Conservation (phyloP, 1,140 invertebrate genomes). For the Sminthurides bifidus region DNA sequence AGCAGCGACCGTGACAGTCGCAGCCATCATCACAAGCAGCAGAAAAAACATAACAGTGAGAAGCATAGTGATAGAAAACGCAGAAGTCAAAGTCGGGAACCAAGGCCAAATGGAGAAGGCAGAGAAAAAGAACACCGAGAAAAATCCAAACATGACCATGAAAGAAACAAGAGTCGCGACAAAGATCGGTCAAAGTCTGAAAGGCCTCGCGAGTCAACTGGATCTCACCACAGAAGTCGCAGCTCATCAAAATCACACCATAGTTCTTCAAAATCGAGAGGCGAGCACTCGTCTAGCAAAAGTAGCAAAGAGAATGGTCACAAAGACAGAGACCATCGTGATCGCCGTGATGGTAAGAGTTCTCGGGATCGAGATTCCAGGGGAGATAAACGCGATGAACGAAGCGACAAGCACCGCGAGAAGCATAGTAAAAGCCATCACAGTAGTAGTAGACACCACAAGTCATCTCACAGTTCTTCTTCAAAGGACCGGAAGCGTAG, state of each 20-base stretch:
- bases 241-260: no score
- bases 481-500: no score
- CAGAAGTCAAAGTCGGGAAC: neutral
- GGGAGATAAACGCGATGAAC: neutral
- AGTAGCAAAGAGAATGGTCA: no score
- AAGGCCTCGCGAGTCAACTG: neutral
- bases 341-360: no score
- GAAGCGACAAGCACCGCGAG: neutral
- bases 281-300: no score
- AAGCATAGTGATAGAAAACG: neutral
- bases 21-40: neutral
- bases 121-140: neutral
- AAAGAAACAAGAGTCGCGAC: neutral
- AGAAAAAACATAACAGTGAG: neutral
- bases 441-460: neutral
- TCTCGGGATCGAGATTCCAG: no score
- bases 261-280: no score
- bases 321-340: no score
- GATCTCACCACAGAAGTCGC: neutral
- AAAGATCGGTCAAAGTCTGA: neutral
- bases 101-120: no score
- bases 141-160: neutral
- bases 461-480: no score
- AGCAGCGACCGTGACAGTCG: slow-evolving; percentile 1
- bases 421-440: neutral